Base-by-base conservation (phyloP, 2,113 vertebrate genomes). In the Oryzias javanicus region DNA sequence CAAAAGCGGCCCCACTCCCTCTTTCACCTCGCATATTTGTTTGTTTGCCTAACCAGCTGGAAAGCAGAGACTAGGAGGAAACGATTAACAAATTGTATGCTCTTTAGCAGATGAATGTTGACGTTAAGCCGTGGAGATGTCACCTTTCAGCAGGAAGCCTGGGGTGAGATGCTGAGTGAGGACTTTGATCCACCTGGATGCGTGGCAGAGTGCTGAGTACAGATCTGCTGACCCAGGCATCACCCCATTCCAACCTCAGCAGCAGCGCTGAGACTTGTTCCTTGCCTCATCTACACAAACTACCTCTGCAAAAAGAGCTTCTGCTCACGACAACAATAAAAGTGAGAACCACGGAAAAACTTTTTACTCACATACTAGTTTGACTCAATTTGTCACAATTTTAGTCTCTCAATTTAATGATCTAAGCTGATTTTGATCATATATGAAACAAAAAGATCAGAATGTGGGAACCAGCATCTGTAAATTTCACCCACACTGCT, bases 101-200 rank as follows among this genome's bases (percentile, higher is more conserved):
- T 87, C 79, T 89, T 89, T 86, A 86, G 86, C 72, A 83, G 79
- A 89, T 90, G 85, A 90, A 82, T 71, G 70, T 61, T 66, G 70
- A 76, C 40, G 74, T 64, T 86, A 87, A 90, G 82, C 82, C 76
- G 58, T 16, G 64, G 74, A 84, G 79, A 82, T 84, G 83, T 88
- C 84, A 77, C 81, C 83, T 89, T 87, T 79, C 82, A 80, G 76
- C 77, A 78, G 86, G 83, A 81, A 82, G 72, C 71, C 60, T 41
- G 50, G 73, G 70, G 78, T 75, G 83, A 83, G 71, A 68, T 44
- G 74, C 78, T 79, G 83, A 83, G 79, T 57, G 59, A 80, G 82
- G 86, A 83, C 81, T 86, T 77, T 81, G 83, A 87, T 90, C 81
- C 85, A 90, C 79, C 81, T 86, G 82, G 79, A 79, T 86, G 88